phyloP scores from a whole-genome alignment of 2,113 vertebrate genomes.

The Pithys albifrons region DNA sequence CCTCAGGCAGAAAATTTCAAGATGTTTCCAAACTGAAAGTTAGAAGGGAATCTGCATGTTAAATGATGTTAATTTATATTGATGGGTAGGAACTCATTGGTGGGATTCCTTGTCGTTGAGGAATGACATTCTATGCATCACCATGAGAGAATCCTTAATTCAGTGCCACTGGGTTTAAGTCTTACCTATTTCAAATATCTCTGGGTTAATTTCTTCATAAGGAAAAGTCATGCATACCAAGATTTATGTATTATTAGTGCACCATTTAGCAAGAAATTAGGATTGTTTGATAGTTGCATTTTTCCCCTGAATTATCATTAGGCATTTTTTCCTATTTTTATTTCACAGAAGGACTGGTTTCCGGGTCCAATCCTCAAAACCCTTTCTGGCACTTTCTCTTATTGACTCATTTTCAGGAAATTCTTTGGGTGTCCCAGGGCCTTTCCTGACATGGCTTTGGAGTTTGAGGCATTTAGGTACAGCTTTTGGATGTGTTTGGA shows the following conservation, averaged over 20 bases:
- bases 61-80: background rate
- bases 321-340: background rate
- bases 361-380: background rate
- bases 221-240: accelerated
- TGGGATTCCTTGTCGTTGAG: background rate
- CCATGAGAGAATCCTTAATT: background rate
- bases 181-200: background rate
- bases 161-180: background rate
- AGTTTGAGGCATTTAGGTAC: background rate
- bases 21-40: background rate
- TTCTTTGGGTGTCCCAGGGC: background rate
- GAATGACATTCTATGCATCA: background rate
- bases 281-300: background rate
- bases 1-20: background rate
- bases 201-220: background rate
- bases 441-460: background rate
- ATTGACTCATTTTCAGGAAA: background rate
- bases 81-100: background rate
- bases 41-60: background rate
- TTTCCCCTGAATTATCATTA: background rate
- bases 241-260: background rate
- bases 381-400: background rate
- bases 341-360: background rate
- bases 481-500: background rate
- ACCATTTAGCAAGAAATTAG: background rate